Evolutionary conservation across 2,113 vertebrate genomes (phyloP), one percentile per base, ranked within the genome.

Genomic region (Conger conger): DNA sequence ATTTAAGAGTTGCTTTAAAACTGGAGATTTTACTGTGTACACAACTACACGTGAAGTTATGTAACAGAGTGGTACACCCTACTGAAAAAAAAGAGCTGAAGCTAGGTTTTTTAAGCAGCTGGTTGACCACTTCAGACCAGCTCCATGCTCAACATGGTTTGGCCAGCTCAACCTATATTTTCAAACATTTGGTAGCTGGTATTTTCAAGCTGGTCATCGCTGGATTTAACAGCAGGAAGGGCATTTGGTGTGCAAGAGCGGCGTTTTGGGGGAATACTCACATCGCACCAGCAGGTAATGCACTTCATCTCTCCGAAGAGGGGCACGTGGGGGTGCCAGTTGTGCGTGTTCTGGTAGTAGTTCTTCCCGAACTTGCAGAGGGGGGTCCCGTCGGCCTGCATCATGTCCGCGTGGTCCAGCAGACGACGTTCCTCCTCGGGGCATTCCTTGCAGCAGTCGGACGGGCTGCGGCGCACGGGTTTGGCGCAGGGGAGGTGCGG

Each of bases 201-300:
- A n/a, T n/a, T n/a, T n/a, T n/a, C n/a, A n/a, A n/a, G n/a, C n/a
- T n/a, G n/a, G n/a, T n/a, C n/a, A n/a, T n/a, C n/a, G n/a, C n/a
- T n/a, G n/a, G n/a, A n/a, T n/a, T n/a, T n/a, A n/a, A n/a, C n/a
- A 23, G 35, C 36, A 40, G 15, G 18, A 23, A 35, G 4, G 0
- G 9, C 35, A 57, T 60, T 57, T 35, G 53, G 50, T 17, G 23
- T 16, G 80, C 18, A 9, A 38, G 60, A 50, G 86, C 63, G 27
- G 76, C 37, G 33, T n/a, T 33, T 0, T 0, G 76, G 23, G 36
- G n/a, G 3, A 11, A 78, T 60, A 96, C 97, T 97, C 89, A 99
- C 98, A 86, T 98, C 96, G 94, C 98, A 99, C 96, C 96, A 97
- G 94, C 98, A 99, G 78, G 97, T 99, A 92, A 99, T 98, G 91